Base-by-base conservation (phyloP, 2,113 vertebrate species). In the Tupaia tana region DNA sequence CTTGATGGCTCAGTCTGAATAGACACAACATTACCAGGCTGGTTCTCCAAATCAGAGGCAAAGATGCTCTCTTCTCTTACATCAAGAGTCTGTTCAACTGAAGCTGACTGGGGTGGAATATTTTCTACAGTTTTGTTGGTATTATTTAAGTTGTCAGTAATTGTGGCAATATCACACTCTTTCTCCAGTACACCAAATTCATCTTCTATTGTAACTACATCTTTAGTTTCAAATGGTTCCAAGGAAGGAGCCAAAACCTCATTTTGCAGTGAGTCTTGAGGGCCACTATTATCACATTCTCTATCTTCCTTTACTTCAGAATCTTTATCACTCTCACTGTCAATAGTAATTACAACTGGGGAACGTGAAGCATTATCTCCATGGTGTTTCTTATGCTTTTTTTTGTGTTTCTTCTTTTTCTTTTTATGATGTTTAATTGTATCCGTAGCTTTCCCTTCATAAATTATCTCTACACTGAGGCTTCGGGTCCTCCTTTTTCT, bases 391-490 rank as follows among this genome's bases (percentile, higher is more conserved):
- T 97, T 98, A 73, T 98, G 99, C 96, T 99, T 99, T 94, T 98
- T 99, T 98, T 99, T 99, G 95, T 99, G 99, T 86, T 99, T 99
- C 95, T 99, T 99, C 98, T 99, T 99, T 95, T 99, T 99, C 97
- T 99, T 99, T 91, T 99, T 99, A 87, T 98, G 98, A 89, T 97
- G 99, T 31, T 90, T 99, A 82, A 88, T 93, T n/a, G 96, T 82
- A 29, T 99, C 98, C 0, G 96, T 93, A 6, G 97, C 85, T 97
- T 98, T 99, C 29, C 98, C 98, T 97, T 99, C 99, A 0, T 98
- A 99, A 77, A 99, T 94, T 15, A 99, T 99, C 97, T 99, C 99
- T 66, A 99, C 98, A 58, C 99, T 99, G 34, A 98, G 97, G 93
- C 99, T 99, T 71, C 99, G 98, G 67, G 98, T 97, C 56, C 82